Conservation (phyloP, 2,888 invertebrate species). For the Erpobdella octoculata region DNA sequence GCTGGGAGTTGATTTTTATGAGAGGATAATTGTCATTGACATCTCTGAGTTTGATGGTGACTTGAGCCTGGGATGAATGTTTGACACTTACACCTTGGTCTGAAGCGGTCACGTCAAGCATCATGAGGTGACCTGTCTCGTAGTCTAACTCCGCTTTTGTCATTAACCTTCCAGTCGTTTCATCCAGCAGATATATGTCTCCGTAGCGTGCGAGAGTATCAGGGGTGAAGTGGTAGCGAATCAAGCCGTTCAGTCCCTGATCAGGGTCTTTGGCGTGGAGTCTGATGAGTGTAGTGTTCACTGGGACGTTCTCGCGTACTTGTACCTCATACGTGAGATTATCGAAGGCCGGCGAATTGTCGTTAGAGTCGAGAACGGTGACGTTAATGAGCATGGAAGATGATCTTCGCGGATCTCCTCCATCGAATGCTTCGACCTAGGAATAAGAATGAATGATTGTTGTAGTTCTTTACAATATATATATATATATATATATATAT, state of each 20-base stretch:
- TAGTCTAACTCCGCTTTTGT: constrained; percentile 25
- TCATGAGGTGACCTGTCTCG: constrained; percentile 17
- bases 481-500: too few species aligned
- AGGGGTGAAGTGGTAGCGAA: constrained; percentile 17
- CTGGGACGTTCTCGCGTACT: neutral
- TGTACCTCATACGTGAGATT: constrained; percentile 15
- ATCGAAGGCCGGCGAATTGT: constrained; percentile 24
- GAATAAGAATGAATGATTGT: too few species aligned
- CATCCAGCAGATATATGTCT: constrained; percentile 18
- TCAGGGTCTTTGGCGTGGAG: constrained; percentile 23
- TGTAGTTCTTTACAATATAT: too few species aligned
- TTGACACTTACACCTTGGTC: constrained; percentile 21
- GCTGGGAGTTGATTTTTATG: constrained; percentile 26
- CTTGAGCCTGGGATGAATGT: constrained; percentile 25
- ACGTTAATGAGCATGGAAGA: constrained; percentile 18
- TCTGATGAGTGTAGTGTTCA: neutral
- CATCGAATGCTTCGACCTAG: constrained; percentile 21
- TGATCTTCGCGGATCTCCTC: constrained; percentile 1
- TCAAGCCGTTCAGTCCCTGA: constrained; percentile 23
- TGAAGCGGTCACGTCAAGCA: constrained; percentile 28
- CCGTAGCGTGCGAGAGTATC: constrained; percentile 24
- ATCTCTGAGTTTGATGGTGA: constrained; percentile 27
- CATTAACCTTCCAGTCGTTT: constrained; percentile 22
- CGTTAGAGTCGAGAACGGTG: constrained; percentile 27
- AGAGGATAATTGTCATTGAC: constrained; percentile 30